Conservation (phyloP, 2,113 vertebrate species). For the Regulus satrapa region DNA sequence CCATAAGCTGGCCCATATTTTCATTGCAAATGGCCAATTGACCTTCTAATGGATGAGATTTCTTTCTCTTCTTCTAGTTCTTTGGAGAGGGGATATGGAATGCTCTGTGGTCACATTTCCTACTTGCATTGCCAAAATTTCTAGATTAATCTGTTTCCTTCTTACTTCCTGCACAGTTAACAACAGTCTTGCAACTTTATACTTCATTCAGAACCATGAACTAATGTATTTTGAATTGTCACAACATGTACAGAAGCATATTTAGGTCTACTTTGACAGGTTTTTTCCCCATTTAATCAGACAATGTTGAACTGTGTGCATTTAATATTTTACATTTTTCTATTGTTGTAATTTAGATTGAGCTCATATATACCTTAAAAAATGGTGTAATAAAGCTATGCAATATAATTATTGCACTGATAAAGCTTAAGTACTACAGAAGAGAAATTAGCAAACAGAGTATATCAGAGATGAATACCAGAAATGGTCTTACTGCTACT, state of each 20-base stretch:
- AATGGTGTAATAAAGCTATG: neutral
- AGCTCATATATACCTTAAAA: neutral
- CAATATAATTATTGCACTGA: neutral
- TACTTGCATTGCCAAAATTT: neutral
- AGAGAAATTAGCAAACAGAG: neutral
- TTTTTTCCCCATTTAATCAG: neutral
- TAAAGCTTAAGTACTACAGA: neutral
- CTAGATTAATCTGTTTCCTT: neutral
- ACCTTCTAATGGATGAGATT: neutral
- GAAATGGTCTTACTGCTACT: neutral
- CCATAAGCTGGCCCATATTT: neutral
- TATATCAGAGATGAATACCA: neutral
- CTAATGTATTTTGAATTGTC: neutral
- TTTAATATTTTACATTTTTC: neutral
- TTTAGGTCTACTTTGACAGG: neutral
- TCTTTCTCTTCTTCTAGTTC: neutral
- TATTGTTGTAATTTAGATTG: constrained; percentile 32
- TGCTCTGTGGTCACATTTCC: neutral
- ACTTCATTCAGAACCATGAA: neutral
- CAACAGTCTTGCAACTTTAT: neutral
- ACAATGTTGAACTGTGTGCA: neutral
- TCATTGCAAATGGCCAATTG: neutral
- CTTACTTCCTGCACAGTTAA: neutral
- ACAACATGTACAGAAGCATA: neutral
- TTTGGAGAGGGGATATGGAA: neutral